These are phyloP conservation scores for Oreamnos americanus DNA, from an alignment of 2,113 vertebrate genomes.

Conservation along the genomic window DNA sequence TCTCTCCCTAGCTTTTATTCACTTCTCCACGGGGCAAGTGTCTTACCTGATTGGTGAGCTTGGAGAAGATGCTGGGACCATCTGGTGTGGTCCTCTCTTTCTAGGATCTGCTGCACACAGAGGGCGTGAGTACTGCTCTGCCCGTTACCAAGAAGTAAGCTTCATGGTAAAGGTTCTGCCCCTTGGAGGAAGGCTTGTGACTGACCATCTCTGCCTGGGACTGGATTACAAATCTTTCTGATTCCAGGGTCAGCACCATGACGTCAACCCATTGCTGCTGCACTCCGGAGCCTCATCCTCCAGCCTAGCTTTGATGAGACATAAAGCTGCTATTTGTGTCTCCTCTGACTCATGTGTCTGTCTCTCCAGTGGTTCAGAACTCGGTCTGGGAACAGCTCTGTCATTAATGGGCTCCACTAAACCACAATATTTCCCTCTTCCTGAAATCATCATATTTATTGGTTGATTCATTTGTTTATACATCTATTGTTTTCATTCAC, in stretches of 20 bases:
- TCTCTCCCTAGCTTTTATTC: not conserved
- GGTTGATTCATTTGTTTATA: not conserved
- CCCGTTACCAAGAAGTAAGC: not conserved
- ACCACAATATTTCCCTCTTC: not conserved
- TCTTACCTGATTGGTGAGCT: not conserved
- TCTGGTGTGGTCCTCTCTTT: not conserved
- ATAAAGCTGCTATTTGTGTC: not conserved
- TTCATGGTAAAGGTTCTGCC: not conserved
- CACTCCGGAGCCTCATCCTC: not conserved
- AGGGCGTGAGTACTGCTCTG: not conserved
- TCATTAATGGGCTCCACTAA: not conserved
- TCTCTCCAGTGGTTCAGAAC: not conserved
- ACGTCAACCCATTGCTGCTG: not conserved
- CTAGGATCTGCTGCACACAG: not conserved
- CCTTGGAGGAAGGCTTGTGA: not conserved
- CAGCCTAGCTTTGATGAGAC: not conserved
- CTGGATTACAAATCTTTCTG: not conserved
- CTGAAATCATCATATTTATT: not conserved
- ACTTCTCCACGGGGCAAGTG: not conserved
- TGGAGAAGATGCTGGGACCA: not conserved
- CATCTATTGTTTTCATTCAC: not conserved
- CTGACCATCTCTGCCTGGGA: not conserved
- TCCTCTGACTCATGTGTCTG: not conserved
- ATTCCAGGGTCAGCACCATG: not conserved
- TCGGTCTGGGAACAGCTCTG: not conserved